Base-by-base conservation (phyloP, 1,140 invertebrate genomes). In the Gryllus bimaculatus region DNA sequence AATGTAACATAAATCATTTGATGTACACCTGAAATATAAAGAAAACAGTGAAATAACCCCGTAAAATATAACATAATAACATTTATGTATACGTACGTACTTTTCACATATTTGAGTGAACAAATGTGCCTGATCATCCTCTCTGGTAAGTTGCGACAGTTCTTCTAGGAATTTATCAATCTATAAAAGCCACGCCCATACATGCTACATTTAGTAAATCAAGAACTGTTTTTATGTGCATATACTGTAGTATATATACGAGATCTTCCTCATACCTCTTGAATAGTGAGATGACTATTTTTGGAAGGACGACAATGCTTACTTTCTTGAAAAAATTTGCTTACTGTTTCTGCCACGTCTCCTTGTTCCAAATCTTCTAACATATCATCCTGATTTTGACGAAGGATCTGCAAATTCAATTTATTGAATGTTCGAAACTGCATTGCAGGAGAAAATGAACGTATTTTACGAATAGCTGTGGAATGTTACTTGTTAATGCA, bases 331-430 rank as follows among this genome's bases (percentile, higher is more conserved):
- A 94, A 97, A 84, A 95, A 96, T 76, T 89, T 85, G 81, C 90
- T 86, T n/a, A 97, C 90, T 0, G 96, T 98, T 83, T 96, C 93
- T 8, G 95, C 93, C 18, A 97, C 91, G 87, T 98, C 96, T 0
- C 96, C 96, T 84, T 95, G 89, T 84, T 97, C 94, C 73, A 97
- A 88, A 86, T 96, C 90, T 81, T 92, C 91, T 8, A 96, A 84
- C 96, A 98, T 98, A 78, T 92, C 91, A 81, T 93, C 90, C 81
- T 93, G 90, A 86, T 92, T 90, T 8, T 88, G 89, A 13, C 87
- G 83, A 82, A 98, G 93, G 78, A 98, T 90, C 88, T 90, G 81
- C 15, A 54, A 3, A 48, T 13, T 39, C 26, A 39, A 39, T 39
- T 39, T 39, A 39, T 39, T 39, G 26, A 39, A 39, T 39, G 26